A percentile compares a stretch with the other conserved stretches of the same genome.
Conservation (phyloP, 1,140 invertebrate genomes). For the Venustaconcha ellipsiformis region DNA sequence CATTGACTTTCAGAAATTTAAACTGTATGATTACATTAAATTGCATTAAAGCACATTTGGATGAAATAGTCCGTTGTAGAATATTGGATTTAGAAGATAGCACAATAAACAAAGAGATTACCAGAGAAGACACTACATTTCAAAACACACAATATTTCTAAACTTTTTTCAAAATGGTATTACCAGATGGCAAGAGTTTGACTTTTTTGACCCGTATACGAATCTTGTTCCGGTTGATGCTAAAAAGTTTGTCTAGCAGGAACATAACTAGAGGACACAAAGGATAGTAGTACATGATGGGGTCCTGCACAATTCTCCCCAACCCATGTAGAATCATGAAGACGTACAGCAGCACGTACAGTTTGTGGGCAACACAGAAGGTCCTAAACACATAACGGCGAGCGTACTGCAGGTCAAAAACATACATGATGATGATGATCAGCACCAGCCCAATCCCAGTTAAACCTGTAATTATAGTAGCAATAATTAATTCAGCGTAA, state of each 20-base stretch:
- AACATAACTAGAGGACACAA: constrained; percentile 91
- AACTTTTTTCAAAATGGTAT: too few species aligned
- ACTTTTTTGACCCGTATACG: constrained; percentile 95
- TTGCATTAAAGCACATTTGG: not conserved
- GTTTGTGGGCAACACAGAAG: constrained; percentile 94
- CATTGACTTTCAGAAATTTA: not conserved
- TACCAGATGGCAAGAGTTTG: constrained; percentile 90
- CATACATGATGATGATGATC: constrained; percentile 96
- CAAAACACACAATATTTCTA: too few species aligned
- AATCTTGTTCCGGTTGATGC: constrained; percentile 74
- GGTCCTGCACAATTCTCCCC: constrained; percentile 81
- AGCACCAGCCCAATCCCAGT: constrained; percentile 93
- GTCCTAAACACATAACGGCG: constrained; percentile 79
- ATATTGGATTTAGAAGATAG: not conserved
- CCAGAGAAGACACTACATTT: too few species aligned
- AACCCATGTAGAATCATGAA: constrained; percentile 90
- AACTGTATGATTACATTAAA: not conserved
- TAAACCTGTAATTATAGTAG: constrained; percentile 75
- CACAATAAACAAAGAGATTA: too few species aligned
- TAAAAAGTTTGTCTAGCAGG: constrained; percentile 91
- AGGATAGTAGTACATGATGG: constrained; percentile 95
- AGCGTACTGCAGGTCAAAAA: constrained; percentile 95
- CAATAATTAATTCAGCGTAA: too few species aligned
- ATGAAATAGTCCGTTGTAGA: not conserved
- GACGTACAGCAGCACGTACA: constrained; percentile 91